Conservation (phyloP, 2,797 vertebrate species). For the Capromys pilorides region DNA sequence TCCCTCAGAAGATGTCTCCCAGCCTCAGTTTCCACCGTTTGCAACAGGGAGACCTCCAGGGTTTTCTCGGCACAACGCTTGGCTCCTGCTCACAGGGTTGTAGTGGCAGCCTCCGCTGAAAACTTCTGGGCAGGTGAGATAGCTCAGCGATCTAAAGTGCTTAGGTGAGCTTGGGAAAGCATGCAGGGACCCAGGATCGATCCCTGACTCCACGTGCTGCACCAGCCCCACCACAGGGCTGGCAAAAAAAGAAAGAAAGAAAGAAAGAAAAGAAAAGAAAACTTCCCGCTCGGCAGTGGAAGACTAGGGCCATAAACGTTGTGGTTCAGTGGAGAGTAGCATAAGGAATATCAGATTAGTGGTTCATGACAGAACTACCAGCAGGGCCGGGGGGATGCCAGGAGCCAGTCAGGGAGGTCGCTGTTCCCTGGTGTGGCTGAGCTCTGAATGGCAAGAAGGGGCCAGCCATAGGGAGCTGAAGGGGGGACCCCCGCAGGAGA, state of each 20-base stretch:
- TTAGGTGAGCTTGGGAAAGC: too few relatives aligned
- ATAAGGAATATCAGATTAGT: too few relatives aligned
- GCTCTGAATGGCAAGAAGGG: neutral
- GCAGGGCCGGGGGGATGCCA: neutral
- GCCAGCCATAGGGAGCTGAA: rapidly evolving
- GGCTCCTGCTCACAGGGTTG: rapidly evolving
- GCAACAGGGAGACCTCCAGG: rapidly evolving
- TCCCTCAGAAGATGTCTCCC: rapidly evolving
- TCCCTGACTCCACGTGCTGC: too few relatives aligned
- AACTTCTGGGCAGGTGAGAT: too few relatives aligned
- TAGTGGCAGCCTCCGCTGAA: rapidly evolving
- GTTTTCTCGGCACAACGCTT: neutral
- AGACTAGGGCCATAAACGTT: too few relatives aligned
- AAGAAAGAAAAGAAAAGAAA: too few relatives aligned
- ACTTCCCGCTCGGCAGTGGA: rapidly evolving
- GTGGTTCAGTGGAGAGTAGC: too few relatives aligned
- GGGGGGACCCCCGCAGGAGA: rapidly evolving
- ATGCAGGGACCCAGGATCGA: too few relatives aligned
- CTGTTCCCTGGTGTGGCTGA: neutral
- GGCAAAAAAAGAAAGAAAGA: too few relatives aligned
- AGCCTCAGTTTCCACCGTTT: neutral
- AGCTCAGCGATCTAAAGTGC: too few relatives aligned
- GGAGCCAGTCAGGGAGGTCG: neutral
- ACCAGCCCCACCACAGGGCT: too few relatives aligned
- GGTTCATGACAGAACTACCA: rapidly evolving